These are phyloP conservation scores for Tympanuchus pallidicinctus DNA, from an alignment of 2,113 vertebrate species.

Conservation along the genomic window DNA sequence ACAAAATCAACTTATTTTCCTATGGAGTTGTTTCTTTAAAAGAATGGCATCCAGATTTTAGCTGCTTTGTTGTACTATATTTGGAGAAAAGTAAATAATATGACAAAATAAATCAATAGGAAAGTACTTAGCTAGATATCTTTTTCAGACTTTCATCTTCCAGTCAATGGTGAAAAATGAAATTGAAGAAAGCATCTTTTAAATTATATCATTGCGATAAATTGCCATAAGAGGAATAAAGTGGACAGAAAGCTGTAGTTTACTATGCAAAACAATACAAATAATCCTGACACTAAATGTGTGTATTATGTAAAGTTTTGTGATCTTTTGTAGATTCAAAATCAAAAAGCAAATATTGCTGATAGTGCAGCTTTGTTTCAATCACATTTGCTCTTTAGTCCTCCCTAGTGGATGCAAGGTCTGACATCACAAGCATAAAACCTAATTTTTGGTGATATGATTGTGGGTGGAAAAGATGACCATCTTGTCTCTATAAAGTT, in stretches of 20 bases:
- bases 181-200: background rate
- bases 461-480: background rate
- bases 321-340: background rate
- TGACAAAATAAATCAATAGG: background rate
- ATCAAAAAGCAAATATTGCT: background rate
- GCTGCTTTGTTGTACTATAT: background rate
- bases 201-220: background rate
- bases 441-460: background rate
- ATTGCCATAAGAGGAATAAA: background rate
- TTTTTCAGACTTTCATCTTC: background rate
- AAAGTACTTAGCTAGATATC: background rate
- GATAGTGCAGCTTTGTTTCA: background rate
- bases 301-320: background rate
- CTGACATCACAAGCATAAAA: background rate
- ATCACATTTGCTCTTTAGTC: background rate
- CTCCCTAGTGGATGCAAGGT: background rate
- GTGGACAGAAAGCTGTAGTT: background rate
- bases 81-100: background rate
- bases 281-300: background rate
- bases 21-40: background rate
- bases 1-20: background rate
- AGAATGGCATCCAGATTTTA: background rate
- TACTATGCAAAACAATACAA: background rate
- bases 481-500: background rate
- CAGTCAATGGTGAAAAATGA: background rate